Percentiles rank a stretch among this genome's conserved stretches.
Conservation (phyloP, 2,113 vertebrate species). For the Strigops habroptila region DNA sequence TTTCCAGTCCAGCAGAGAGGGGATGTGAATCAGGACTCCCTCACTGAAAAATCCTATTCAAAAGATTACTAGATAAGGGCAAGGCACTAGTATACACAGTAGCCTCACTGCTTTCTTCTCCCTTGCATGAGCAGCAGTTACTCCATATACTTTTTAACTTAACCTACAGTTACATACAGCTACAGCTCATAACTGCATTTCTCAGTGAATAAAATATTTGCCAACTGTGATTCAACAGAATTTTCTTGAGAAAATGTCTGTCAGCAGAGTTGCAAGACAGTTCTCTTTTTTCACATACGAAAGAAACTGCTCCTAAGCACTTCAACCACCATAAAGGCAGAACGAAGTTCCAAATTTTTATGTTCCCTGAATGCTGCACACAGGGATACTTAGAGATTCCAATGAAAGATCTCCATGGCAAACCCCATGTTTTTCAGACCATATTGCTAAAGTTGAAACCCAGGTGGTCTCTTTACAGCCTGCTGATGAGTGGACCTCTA, state of each 20-base stretch:
- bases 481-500: not conserved
- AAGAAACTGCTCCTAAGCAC: not conserved
- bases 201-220: slow-evolving; percentile 15
- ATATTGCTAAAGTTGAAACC: not conserved
- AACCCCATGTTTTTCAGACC: not conserved
- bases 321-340: not conserved
- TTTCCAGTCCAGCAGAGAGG: not conserved
- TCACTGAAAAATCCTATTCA: not conserved
- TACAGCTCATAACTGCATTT: not conserved
- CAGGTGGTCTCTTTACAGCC: not conserved
- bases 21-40: not conserved
- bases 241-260: not conserved
- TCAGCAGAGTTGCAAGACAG: not conserved
- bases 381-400: not conserved
- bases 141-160: not conserved
- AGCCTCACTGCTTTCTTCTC: not conserved
- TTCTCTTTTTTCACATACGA: not conserved
- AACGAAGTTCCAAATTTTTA: not conserved
- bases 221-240: not conserved
- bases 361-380: not conserved
- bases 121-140: not conserved
- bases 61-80: not conserved
- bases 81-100: accelerated
- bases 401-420: not conserved
- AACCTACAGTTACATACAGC: not conserved